phyloP scores from a whole-genome alignment of 2,888 invertebrate genomes.

The Acronicta psi region DNA sequence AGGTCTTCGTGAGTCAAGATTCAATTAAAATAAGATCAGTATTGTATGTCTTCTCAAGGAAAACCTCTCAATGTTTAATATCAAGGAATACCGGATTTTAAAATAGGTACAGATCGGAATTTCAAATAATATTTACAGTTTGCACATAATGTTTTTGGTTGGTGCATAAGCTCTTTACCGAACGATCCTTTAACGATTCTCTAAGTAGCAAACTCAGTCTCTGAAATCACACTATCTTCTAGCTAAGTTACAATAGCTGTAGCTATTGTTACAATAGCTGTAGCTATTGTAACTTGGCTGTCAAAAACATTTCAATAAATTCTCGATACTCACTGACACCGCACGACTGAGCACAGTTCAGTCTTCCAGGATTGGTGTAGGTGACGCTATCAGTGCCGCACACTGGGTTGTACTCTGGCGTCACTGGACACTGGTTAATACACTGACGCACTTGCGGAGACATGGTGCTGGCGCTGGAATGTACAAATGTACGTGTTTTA shows the following conservation, averaged over 20 bases:
- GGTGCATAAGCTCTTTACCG: too few relatives aligned
- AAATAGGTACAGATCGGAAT: conserved; percentile 12
- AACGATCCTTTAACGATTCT: too few relatives aligned
- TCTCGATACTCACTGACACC: conserved; percentile 62
- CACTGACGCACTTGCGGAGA: conserved; percentile 44
- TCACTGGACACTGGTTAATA: conserved; percentile 51
- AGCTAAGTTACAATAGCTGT: too few relatives aligned
- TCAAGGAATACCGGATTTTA: conserved; percentile 35
- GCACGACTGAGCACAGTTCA: conserved; percentile 75
- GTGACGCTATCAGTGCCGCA: conserved; percentile 73
- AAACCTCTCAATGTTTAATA: conserved; percentile 19
- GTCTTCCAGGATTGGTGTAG: conserved; percentile 70
- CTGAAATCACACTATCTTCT: too few relatives aligned
- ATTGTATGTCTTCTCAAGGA: conserved; percentile 30
- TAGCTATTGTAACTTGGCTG: too few relatives aligned
- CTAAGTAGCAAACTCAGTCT: too few relatives aligned
- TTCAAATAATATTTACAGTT: too few relatives aligned
- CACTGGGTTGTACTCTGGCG: conserved; percentile 77
- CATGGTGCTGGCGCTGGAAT: conserved; percentile 49
- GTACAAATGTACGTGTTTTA: background rate
- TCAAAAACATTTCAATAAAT: background rate
- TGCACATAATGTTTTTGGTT: too few relatives aligned
- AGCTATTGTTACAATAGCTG: too few relatives aligned
- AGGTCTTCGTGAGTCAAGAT: conserved; percentile 15
- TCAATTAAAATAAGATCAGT: conserved; percentile 17